phyloP scores from a whole-genome alignment of 2,888 invertebrate species.

The Lycophotia porphyrea region DNA sequence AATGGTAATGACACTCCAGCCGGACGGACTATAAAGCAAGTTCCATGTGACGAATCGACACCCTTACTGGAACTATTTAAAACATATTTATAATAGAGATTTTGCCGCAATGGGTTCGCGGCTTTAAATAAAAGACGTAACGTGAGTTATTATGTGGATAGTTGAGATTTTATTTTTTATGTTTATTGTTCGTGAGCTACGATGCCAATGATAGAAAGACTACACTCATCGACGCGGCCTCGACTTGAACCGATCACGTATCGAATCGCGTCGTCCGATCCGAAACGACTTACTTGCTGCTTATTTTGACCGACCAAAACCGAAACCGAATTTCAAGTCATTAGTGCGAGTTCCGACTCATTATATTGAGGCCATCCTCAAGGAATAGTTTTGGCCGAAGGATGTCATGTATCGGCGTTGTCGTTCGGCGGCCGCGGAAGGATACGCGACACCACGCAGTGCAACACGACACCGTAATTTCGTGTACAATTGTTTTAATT shows the following conservation, averaged over 20 bases:
- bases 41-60: constrained; percentile 65
- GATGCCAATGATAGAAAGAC: not conserved
- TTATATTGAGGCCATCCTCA: too few relatives aligned
- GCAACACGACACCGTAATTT: too few relatives aligned
- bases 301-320: not conserved
- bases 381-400: too few relatives aligned
- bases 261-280: not conserved
- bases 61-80: constrained; percentile 41
- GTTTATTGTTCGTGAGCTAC: not conserved
- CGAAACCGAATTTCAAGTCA: too few relatives aligned
- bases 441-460: too few relatives aligned
- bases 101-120: not conserved
- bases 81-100: constrained; percentile 18
- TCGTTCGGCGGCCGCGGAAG: too few relatives aligned
- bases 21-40: constrained; percentile 69
- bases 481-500: too few relatives aligned
- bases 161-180: not conserved
- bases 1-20: constrained; percentile 84
- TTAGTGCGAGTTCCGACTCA: too few relatives aligned
- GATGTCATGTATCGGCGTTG: too few relatives aligned
- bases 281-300: not conserved
- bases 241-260: not conserved
- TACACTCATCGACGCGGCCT: not conserved
- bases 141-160: not conserved
- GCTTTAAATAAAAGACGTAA: not conserved